A percentile compares a stretch with the other conserved stretches of the same genome.
phyloP scores from a whole-genome alignment of 2,888 invertebrate species.

The Tetheella fluctuosa region DNA sequence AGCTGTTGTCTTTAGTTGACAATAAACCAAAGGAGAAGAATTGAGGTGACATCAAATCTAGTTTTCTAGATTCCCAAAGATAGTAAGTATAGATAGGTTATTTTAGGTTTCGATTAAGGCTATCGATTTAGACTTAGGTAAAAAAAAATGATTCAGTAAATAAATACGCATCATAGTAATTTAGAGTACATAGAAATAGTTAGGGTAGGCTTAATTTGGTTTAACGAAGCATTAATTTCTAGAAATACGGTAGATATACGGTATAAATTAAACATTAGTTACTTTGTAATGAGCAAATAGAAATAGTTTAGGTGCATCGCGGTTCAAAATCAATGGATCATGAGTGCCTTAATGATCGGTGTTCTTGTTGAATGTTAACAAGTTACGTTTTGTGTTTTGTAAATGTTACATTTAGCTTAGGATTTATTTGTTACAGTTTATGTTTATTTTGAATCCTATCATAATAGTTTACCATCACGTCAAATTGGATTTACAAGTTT shows the following conservation, averaged over 20 bases:
- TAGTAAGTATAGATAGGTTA: slow-evolving; percentile 51
- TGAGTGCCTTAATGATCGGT: slow-evolving; percentile 80
- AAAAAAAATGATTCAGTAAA: background rate
- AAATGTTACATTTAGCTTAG: slow-evolving; percentile 43
- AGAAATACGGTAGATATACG: background rate
- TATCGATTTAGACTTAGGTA: slow-evolving; percentile 39
- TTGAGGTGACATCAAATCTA: slow-evolving; percentile 44
- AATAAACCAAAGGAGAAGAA: slow-evolving; percentile 33
- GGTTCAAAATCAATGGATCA: slow-evolving; percentile 38
- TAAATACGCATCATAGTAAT: background rate
- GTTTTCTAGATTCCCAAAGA: slow-evolving; percentile 63
- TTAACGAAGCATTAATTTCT: background rate
- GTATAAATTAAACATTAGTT: background rate
- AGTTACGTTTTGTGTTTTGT: slow-evolving; percentile 59
- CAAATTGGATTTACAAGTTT: background rate
- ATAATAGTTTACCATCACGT: slow-evolving; percentile 22
- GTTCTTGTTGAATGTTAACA: slow-evolving; percentile 57
- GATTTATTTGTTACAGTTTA: slow-evolving; percentile 35
- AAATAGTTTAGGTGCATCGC: slow-evolving; percentile 28
- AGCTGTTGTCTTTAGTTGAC: slow-evolving; percentile 10
- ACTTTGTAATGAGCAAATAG: slow-evolving; percentile 11
- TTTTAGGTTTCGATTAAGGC: slow-evolving; percentile 41
- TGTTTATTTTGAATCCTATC: slow-evolving; percentile 27
- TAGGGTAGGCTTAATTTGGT: slow-evolving; percentile 28
- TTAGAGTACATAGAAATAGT: slow-evolving; percentile 28